phyloP scores from a whole-genome alignment of 2,888 invertebrate species.

The Pediacus dermestoides region DNA sequence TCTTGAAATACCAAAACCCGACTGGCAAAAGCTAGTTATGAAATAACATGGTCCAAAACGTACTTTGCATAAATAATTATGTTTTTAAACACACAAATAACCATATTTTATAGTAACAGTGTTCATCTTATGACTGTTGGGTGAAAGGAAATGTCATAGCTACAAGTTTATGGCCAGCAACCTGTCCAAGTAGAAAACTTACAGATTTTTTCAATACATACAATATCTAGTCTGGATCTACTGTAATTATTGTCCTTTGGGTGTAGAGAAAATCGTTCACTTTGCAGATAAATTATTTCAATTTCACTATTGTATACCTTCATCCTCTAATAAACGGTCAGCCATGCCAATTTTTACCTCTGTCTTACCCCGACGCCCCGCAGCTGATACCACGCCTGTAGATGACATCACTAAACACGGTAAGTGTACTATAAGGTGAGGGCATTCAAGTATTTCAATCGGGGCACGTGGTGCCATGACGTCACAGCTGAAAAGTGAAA shows the following conservation, averaged over 20 bases:
- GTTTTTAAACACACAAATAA: constrained; percentile 10
- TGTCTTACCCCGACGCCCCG: constrained; percentile 39
- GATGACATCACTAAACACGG: constrained; percentile 36
- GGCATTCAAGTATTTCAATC: no score
- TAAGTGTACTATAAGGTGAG: no score
- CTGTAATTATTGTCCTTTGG: constrained; percentile 14
- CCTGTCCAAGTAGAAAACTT: constrained; percentile 33
- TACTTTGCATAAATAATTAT: no score
- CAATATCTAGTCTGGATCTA: constrained; percentile 19
- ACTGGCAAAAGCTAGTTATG: no score
- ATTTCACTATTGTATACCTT: constrained; percentile 37
- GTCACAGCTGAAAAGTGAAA: no score
- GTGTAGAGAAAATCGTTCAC: constrained; percentile 22
- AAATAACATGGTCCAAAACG: no score
- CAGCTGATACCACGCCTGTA: constrained; percentile 41
- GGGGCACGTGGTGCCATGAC: no score
- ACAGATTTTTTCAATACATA: constrained; percentile 16
- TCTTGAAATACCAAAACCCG: no score
- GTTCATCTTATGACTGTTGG: constrained; percentile 25
- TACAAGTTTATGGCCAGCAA: constrained; percentile 45
- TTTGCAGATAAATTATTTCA: constrained; percentile 22
- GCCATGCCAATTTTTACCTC: constrained; percentile 49
- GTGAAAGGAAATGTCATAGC: constrained; percentile 45
- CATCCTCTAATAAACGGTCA: constrained; percentile 34
- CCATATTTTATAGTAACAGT: no score